Evolutionary conservation across 2,797 vertebrate species (phyloP), one percentile per base, ranked within the genome.

Genomic region (Eulemur mongoz): DNA sequence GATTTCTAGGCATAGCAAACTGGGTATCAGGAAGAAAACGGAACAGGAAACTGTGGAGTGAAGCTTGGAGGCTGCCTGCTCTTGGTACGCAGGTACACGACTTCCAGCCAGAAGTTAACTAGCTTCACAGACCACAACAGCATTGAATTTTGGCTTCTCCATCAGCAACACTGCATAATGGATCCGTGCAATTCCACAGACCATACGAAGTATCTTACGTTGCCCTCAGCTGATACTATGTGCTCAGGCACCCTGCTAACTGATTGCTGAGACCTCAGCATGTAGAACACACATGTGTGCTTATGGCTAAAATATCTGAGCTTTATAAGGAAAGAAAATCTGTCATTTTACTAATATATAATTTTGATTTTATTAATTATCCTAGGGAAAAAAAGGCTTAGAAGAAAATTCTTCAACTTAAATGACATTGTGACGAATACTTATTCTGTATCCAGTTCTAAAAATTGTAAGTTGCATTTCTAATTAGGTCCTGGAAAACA

Each of bases 401-500:
- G 59, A 90, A 72, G 57, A 48, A 61, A 88, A 23, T 11, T 52
- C 0, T 2, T 78, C 54, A 82, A 78, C 11, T 43, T 87, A 38
- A 93, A 75, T 61, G 43, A 91, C 27, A 79, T 69, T 93, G 65
- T 91, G 32, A 86, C 2, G 27, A 83, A 54, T 63, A 38, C 25
- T 67, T 45, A 7, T 45, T 94, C 85, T 43, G 7, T 61, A 79
- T 57, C n/a, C 52, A 76, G 76, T 63, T 80, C 54, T 84, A 89
- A 82, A 95, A 40, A 81, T 70, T 61, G 15, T 76, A 61, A 94
- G 48, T 35, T 94, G 32, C 17, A 84, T 63, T 95, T 92, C 52
- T 93, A 93, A 91, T 83, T 85, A 94, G 32, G 27, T 40, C 76
- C 65, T 73, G 2, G 43, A 79, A 89, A 95, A 32, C 12, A 94